Evolutionary conservation across 2,797 vertebrate genomes (phyloP).

Genomic region (Karalla daura): DNA sequence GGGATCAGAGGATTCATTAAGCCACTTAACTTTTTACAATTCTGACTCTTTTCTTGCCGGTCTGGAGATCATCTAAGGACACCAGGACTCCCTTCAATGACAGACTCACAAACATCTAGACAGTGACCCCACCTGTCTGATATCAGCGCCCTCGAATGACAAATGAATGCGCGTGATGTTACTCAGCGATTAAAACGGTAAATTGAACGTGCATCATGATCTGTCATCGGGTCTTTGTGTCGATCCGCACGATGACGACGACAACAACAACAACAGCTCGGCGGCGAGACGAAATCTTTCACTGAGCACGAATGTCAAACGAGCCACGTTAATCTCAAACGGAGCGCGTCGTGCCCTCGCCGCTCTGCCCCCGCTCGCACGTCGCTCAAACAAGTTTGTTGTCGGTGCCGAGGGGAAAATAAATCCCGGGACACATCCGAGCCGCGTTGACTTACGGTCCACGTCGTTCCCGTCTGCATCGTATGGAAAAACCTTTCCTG

Average conservation of each 20-base stretch:
- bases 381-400: background rate
- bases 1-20: too few relatives aligned
- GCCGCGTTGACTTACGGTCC: background rate
- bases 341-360: background rate
- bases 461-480: background rate
- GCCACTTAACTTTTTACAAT: too few relatives aligned
- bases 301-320: background rate
- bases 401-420: background rate
- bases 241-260: too few relatives aligned
- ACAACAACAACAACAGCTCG: background rate
- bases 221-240: constrained; percentile 10
- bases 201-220: background rate
- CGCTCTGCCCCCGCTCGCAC: background rate
- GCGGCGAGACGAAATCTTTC: background rate
- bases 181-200: background rate
- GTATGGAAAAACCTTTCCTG: background rate
- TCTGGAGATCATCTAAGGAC: constrained; percentile 31
- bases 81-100: constrained; percentile 5
- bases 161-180: constrained; percentile 1
- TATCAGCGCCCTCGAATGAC: background rate
- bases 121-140: constrained; percentile 8
- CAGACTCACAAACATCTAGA: constrained; percentile 5
- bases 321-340: background rate
- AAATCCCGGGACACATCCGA: background rate
- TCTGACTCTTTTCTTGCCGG: too few relatives aligned